phyloP scores from a whole-genome alignment of 2,888 invertebrate genomes.

The Pheosia gnoma region DNA sequence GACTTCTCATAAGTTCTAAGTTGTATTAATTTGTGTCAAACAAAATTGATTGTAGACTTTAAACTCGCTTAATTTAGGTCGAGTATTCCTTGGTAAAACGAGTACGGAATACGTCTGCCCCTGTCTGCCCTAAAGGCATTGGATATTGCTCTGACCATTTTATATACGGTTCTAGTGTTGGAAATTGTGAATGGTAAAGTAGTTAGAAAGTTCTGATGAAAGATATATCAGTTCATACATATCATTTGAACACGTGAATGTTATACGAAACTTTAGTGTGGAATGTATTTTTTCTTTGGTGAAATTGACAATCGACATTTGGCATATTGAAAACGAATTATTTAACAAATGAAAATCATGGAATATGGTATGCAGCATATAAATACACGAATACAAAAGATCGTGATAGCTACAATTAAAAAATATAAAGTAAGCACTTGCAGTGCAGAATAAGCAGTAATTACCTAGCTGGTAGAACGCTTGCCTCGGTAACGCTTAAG shows the following conservation, averaged over 20 bases:
- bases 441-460: no score
- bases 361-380: constrained; percentile 17
- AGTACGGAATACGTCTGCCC: constrained; percentile 45
- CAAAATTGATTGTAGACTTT: constrained; percentile 17
- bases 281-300: not conserved
- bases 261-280: not conserved
- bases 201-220: constrained; percentile 39
- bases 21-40: constrained; percentile 11
- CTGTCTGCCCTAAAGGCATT: constrained; percentile 54
- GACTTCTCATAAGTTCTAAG: not conserved
- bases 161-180: constrained; percentile 54
- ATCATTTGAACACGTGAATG: not conserved
- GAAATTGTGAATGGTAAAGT: constrained; percentile 52
- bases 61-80: constrained; percentile 3
- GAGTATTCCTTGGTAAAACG: constrained; percentile 21
- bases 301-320: not conserved
- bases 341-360: not conserved
- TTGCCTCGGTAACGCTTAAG: no score
- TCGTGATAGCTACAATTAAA: no score
- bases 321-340: not conserved
- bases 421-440: no score
- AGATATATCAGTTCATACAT: constrained; percentile 30
- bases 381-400: no score
- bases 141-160: constrained; percentile 66
- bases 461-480: no score